A percentile compares a stretch with the other conserved stretches of the same genome.
Evolutionary conservation across 2,113 vertebrate species (phyloP).

Genomic region (Phrynosoma platyrhinos): DNA sequence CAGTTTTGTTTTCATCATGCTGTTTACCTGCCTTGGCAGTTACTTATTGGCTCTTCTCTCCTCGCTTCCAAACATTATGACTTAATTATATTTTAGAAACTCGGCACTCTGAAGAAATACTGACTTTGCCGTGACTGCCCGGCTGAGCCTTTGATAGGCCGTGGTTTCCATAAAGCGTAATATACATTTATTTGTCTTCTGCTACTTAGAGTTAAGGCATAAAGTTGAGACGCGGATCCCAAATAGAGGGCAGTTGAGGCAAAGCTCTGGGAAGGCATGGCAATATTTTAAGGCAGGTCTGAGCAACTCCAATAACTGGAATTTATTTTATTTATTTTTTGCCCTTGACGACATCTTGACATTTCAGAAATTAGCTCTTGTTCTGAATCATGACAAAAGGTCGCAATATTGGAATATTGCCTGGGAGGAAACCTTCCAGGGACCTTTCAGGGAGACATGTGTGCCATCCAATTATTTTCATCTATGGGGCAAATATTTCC

Average conservation of each 20-base stretch:
- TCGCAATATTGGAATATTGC: conserved; percentile 11
- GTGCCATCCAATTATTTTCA: conserved; percentile 21
- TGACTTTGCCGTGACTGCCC: conserved; percentile 33
- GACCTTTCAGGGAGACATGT: neutral
- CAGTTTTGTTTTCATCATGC: conserved; percentile 24
- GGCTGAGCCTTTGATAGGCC: conserved; percentile 33
- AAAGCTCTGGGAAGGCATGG: neutral
- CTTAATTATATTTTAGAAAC: conserved; percentile 65
- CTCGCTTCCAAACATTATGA: conserved; percentile 51
- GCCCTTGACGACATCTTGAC: conserved; percentile 15
- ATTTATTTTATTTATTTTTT: neutral
- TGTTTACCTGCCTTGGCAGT: conserved; percentile 59
- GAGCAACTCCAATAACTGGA: conserved; percentile 19
- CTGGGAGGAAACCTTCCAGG: conserved; percentile 17
- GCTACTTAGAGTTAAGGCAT: neutral
- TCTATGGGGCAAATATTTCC: conserved; percentile 26
- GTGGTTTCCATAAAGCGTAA: conserved; percentile 30
- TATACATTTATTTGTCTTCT: conserved; percentile 41
- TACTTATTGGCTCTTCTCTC: conserved; percentile 57
- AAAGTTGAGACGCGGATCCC: neutral
- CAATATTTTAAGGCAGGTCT: neutral
- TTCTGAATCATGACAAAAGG: conserved; percentile 30
- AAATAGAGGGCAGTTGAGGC: fast-evolving
- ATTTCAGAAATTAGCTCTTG: conserved; percentile 30
- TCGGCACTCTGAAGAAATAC: conserved; percentile 22